Evolutionary conservation across 2,797 vertebrate species (phyloP).

Genomic region (Taeniopygia guttata): DNA sequence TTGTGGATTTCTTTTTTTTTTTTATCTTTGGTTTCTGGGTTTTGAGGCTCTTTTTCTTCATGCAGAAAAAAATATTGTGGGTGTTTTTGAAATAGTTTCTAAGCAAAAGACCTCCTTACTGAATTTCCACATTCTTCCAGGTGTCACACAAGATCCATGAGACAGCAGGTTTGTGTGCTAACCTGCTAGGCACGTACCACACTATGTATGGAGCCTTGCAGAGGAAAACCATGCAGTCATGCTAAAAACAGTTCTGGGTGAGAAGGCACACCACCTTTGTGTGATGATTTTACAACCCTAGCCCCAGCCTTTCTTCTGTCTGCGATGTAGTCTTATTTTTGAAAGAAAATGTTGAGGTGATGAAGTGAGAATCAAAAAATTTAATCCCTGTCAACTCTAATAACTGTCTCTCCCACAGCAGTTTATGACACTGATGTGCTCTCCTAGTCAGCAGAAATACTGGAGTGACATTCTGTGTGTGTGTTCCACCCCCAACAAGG

Average conservation of each 20-base stretch:
- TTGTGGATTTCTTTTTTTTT: not conserved
- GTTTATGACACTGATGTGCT: not conserved
- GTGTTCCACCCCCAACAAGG: not conserved
- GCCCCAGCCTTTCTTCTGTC: not conserved
- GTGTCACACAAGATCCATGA: not conserved
- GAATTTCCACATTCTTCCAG: not conserved
- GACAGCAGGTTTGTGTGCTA: not conserved
- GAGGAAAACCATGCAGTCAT: not conserved
- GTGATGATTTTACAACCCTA: not conserved
- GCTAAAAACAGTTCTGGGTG: not conserved
- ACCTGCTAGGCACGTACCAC: not conserved
- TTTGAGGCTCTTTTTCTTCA: not conserved
- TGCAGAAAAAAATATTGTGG: not conserved
- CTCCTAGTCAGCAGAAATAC: not conserved
- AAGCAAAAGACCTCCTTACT: not conserved
- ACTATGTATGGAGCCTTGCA: accelerated
- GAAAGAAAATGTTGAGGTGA: not conserved
- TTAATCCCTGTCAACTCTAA: not conserved
- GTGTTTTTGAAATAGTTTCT: not conserved
- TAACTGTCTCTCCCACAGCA: not conserved
- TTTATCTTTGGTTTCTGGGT: not conserved
- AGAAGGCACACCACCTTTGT: not conserved
- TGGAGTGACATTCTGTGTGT: not conserved
- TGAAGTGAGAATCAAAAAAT: not conserved
- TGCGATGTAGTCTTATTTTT: not conserved